A percentile compares a stretch with the other conserved stretches of the same genome.
Evolutionary conservation across 2,113 vertebrate genomes (phyloP).

Genomic region (Hippocampus mohnikei): DNA sequence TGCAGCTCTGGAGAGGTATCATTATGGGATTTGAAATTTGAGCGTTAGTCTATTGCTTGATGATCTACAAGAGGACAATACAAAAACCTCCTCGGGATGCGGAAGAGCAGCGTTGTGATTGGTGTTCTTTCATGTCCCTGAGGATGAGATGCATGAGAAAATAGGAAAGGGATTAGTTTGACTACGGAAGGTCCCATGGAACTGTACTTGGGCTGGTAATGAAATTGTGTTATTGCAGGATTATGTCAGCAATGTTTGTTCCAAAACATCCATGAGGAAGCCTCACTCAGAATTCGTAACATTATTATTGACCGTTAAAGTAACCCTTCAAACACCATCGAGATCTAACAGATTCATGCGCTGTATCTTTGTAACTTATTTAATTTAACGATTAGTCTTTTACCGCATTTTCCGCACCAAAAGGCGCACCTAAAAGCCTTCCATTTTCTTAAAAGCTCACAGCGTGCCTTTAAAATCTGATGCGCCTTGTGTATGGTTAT

Average conservation of each 20-base stretch:
- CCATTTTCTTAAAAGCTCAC: too few species aligned
- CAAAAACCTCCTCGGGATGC: conserved; percentile 13
- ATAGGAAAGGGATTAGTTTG: conserved; percentile 39
- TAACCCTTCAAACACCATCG: too few species aligned
- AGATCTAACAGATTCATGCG: too few species aligned
- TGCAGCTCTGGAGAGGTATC: conserved; percentile 29
- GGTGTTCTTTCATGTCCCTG: conserved; percentile 14
- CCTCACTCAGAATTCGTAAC: conserved; percentile 37
- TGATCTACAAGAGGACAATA: conserved; percentile 6
- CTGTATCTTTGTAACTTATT: too few species aligned
- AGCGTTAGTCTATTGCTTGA: conserved; percentile 17
- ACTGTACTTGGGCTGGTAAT: conserved; percentile 51
- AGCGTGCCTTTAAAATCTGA: too few species aligned
- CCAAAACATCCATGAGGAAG: conserved; percentile 37
- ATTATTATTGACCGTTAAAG: background rate
- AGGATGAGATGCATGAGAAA: conserved; percentile 19
- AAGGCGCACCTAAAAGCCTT: too few species aligned
- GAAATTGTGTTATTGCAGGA: conserved; percentile 63
- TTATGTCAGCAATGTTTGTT: conserved; percentile 55
- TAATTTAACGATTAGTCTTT: too few species aligned
- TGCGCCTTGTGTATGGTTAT: too few species aligned
- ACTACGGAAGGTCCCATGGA: conserved; percentile 48
- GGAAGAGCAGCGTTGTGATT: conserved; percentile 10
- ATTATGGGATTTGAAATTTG: conserved; percentile 46
- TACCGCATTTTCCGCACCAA: too few species aligned